Base-by-base conservation (phyloP, 2,797 vertebrate genomes). In the Harpagifer antarcticus region DNA sequence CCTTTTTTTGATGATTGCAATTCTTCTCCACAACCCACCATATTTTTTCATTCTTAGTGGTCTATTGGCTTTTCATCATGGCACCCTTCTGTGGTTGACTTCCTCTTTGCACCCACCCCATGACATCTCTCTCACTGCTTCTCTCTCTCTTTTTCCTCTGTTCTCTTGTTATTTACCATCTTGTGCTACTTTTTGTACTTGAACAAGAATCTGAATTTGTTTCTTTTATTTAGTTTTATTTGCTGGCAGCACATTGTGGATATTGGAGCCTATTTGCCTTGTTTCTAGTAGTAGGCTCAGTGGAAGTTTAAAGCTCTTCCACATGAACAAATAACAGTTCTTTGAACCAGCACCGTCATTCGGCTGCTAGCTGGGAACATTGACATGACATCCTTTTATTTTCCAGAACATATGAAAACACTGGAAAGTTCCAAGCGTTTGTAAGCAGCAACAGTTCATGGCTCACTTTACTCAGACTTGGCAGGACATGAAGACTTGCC, bases 351-450 rank as follows among this genome's bases (percentile, higher is more conserved):
- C 56, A 66, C 31, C 8, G 16, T 80, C 74, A 31, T 60, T 60
- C 2, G 4, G 45, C 48, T 73, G 54, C 66, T 49, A 4, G 45
- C 62, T 45, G 64, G 72, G 76, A 79, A 76, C 75, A 86, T 78
- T 71, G 67, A 88, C 84, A 86, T 60, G 50, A 61, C 68, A 82
- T 89, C 72, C 53, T 67, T 88, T 88, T 84, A 77, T 87, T 89
- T 90, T 79, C 83, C 85, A 69, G 77, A 90, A 80, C 79, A 54
- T 77, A 65, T 71, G 74, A 85, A 90, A 85, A 86, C 82, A 89
- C 59, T 70, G 85, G 85, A 90, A 92, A 87, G 77, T 91, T 89
- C 81, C 84, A 76, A n/a, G 79, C 69, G 48, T 74, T 78, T 79
- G 49, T 78, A 79, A 78, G 73, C 53, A 81, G 72, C 55, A 40